Evolutionary conservation across 2,113 vertebrate genomes (phyloP).

Genomic region (Platanista minor): DNA sequence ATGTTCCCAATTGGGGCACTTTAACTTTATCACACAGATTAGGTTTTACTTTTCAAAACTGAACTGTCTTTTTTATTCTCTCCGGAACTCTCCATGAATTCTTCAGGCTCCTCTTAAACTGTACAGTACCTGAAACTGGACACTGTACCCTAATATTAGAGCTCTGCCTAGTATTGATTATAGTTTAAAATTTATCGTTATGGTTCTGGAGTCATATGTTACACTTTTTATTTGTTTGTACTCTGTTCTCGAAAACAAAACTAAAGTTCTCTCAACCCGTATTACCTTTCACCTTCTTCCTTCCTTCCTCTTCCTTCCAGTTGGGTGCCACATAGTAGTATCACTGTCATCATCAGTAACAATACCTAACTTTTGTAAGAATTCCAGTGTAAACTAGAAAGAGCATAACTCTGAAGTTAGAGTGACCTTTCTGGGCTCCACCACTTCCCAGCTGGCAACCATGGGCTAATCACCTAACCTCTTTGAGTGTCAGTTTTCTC

Average conservation of each 20-base stretch:
- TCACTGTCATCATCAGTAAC: background rate
- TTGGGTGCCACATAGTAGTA: background rate
- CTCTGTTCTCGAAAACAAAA: background rate
- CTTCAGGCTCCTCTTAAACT: background rate
- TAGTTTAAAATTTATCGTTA: background rate
- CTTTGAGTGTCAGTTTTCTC: background rate
- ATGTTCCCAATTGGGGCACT: background rate
- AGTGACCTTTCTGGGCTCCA: background rate
- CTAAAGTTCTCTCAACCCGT: background rate
- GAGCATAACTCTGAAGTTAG: background rate
- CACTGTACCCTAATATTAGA: background rate
- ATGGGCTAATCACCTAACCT: background rate
- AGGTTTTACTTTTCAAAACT: background rate
- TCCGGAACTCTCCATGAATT: background rate
- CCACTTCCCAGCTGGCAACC: background rate
- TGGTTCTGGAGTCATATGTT: background rate
- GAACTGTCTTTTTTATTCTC: background rate
- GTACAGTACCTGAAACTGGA: background rate
- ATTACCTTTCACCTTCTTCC: background rate
- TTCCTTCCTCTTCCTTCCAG: background rate
- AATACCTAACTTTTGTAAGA: background rate
- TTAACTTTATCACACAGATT: background rate
- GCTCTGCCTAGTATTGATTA: background rate
- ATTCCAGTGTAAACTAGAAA: background rate
- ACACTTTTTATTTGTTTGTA: background rate